Evolutionary conservation across 2,113 vertebrate species (phyloP).

Genomic region (Lates calcarifer): DNA sequence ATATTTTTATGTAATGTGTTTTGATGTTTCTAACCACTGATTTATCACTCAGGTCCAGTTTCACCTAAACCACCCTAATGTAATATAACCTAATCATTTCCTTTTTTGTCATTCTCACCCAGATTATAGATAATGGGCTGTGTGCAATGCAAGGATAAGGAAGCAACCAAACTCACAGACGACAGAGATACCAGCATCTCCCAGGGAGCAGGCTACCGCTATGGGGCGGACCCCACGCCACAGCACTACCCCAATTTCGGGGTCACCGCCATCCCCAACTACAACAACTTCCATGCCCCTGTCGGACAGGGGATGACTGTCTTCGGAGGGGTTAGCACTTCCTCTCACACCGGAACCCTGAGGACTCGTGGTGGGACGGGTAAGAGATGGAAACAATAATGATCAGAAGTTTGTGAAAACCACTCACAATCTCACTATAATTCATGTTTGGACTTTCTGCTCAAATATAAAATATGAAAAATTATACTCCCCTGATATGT

Average conservation of each 20-base stretch:
- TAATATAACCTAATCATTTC: no score
- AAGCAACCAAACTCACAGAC: constrained; percentile 95
- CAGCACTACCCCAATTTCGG: constrained; percentile 94
- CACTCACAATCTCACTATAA: background rate
- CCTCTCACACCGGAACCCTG: constrained; percentile 92
- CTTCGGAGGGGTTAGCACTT: constrained; percentile 94
- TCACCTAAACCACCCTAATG: background rate
- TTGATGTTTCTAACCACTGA: background rate
- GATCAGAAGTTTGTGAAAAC: background rate
- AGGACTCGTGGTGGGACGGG: constrained; percentile 94
- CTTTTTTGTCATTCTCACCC: constrained; percentile 63
- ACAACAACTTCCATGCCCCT: constrained; percentile 94
- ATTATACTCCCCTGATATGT: no score
- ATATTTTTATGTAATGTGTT: background rate
- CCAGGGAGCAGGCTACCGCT: constrained; percentile 91
- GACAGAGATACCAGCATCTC: constrained; percentile 90
- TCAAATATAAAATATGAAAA: background rate
- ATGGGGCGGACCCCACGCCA: constrained; percentile 93
- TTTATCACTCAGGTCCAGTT: background rate
- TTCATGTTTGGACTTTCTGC: background rate
- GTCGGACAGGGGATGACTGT: constrained; percentile 91
- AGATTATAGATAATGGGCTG: constrained; percentile 99
- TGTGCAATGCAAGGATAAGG: constrained; percentile 99
- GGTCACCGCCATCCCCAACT: constrained; percentile 95
- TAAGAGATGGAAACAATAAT: constrained; percentile 67